Evolutionary conservation across 2,888 invertebrate species (phyloP), one percentile per base, ranked within the genome.

Genomic region (Drosophila emarginata): DNA sequence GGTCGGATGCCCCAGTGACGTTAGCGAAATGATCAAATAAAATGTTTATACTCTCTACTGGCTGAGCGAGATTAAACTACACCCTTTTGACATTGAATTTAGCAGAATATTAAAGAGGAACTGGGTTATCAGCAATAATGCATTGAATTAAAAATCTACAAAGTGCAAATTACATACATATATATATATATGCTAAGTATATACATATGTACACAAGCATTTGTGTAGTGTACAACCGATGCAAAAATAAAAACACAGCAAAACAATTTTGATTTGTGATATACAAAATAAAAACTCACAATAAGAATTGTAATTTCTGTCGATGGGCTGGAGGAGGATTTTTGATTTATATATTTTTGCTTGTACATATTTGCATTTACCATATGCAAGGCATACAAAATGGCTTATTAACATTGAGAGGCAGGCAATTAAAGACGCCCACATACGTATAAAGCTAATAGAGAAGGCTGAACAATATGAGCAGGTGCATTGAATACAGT

Each of bases 101-200:
- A 54, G 61, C 58, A 14, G 62, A 14, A 61, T 21, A 57, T 18
- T 61, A 23, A 23, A 28, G 18, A n/a, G 51, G 21, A 77, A 70
- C 67, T 74, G 69, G 78, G 80, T 78, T 78, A 79, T 78, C 78
- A 61, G 79, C 60, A 67, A 63, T 59, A 68, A 65, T 53, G 60
- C 64, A 50, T 64, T 45, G 58, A 64, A 62, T 50, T 52, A 9
- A 60, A 69, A 74, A 66, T 65, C 66, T 68, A 64, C 50, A 68
- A 53, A n/a, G 28, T 57, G 15, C 4, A 4, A 23, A 23, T 23
- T 15, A 18, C 58, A 14, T 50, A 21, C 21, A 26, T 58, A 12
- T 26, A 5, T 51, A 23, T 23, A 26, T 58, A 12, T 14, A 28
- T 68, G 15, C 53, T 40, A 50, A 9, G 23, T 21, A 36, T 60